Evolutionary conservation across 1,140 invertebrate species (phyloP), one percentile per base, ranked within the genome.

Genomic region (Drosophila pachea): DNA sequence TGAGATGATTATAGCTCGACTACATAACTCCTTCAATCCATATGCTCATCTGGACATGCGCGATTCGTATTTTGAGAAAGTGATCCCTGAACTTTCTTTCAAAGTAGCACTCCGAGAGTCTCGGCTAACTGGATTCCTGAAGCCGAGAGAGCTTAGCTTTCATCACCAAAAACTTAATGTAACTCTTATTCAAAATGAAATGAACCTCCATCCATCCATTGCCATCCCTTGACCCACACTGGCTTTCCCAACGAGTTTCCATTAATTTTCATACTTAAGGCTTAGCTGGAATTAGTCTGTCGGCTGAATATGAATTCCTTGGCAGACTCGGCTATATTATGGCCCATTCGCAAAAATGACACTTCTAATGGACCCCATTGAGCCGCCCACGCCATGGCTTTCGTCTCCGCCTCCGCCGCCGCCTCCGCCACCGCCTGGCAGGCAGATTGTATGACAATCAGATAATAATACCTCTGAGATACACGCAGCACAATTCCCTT

Each of bases 401-500:
- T 32, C 16, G 7, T 12, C n/a, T 11, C 2, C 35, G 5, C n/a
- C 36, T 33, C 16, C 40, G 40, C 5, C 6, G 12, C 14, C 40
- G 12, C 12, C 40, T 43, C 9, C 31, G 32, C 12, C 22, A 8
- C 2, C 1, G 2, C 33, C n/a, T 5, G n/a, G 40, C 32, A 36
- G 52, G 33, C 64, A 67, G 55, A 60, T 61, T 68, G 64, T 76
- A 76, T 86, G 76, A 77, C 81, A 86, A 79, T 77, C 81, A 67
- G 79, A 82, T 87, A 86, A 87, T 86, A 86, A 78, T 81, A 82
- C 78, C 78, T 78, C 63, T 29, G 83, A 87, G 86, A 81, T 78
- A 73, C 55, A 74, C 64, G 64, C 63, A 59, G 55, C 75, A 86
- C 77, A 88, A 88, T 88, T 88, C 81, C 86, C 86, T 88, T 88